Base-by-base conservation (phyloP, 2,797 vertebrate genomes). In the Pangasius djambal region DNA sequence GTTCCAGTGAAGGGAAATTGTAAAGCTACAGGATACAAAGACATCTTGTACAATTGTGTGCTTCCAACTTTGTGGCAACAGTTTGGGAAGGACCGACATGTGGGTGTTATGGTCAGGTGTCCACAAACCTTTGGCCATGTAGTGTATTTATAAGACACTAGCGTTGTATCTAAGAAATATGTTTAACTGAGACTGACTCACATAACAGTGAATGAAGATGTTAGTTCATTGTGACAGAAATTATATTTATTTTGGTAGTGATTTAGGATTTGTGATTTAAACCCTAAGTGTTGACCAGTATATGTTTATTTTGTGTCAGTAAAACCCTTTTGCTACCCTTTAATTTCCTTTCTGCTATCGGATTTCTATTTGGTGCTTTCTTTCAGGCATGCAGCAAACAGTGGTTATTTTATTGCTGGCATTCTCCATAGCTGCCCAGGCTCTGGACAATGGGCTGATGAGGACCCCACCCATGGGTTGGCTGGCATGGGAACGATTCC, bases 391-490 rank as follows among this genome's bases (percentile, higher is more conserved):
- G 92, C 86, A 75, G 50, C 5, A 22, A 15, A 22, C 55, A 0
- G 61, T 22, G 7, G 82, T 94, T 31, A 63, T 89, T 1, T 93
- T 93, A 1, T 81, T 92, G 0, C 90, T 95, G 69, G 91, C 84
- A 0, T 72, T 96, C 20, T 89, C 89, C 61, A 74, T 72, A 74
- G 89, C 90, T 50, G 84, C 90, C 85, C 91, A 94, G 2, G 95
- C 95, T 55, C 93, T 98, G 86, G 97, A 99, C 87, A 99, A 99
- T 22, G 98, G 98, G 10, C 92, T 98, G 88, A 96, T 98, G 93
- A 95, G 86, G 91, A 97, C 94, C 0, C 98, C 98, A 28, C 97
- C 98, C 4, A 99, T 99, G 98, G 98, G 98, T 89, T 99, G 98
- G 98, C 89, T 99, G 94, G 95, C 98, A 40, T 99, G 98, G 98